phyloP scores from a whole-genome alignment of 2,113 vertebrate species.

The Beaufortia kweichowensis region DNA sequence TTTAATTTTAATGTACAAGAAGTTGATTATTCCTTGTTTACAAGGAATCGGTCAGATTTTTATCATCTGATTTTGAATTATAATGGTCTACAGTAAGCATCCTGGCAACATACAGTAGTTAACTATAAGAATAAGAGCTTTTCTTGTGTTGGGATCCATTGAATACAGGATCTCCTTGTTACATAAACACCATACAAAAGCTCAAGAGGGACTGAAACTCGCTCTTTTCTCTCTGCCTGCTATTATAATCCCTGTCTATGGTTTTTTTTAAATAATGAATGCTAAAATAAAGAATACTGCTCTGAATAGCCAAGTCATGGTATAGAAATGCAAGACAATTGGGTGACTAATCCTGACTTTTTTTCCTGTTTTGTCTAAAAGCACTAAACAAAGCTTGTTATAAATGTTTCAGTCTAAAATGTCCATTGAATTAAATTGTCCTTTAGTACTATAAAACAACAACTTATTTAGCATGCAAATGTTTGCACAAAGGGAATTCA shows the following conservation, averaged over 20 bases:
- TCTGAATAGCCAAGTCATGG: not conserved
- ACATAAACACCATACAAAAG: not conserved
- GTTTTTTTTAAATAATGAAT: no score
- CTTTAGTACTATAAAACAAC: slow-evolving; percentile 26
- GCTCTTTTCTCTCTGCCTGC: not conserved
- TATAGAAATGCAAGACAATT: not conserved
- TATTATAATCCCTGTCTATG: slow-evolving; percentile 9
- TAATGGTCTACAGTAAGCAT: no score
- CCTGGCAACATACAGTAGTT: no score
- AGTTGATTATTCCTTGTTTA: no score
- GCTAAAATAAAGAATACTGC: no score
- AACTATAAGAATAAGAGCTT: not conserved
- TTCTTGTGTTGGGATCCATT: not conserved
- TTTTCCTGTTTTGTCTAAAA: slow-evolving; percentile 44
- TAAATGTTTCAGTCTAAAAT: slow-evolving; percentile 29
- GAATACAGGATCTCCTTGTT: slow-evolving; percentile 29
- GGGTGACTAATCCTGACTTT: not conserved
- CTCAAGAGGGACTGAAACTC: not conserved
- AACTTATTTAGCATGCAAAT: slow-evolving; percentile 41
- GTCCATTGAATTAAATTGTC: slow-evolving; percentile 34
- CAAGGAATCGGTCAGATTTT: no score
- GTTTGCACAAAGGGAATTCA: slow-evolving; percentile 40
- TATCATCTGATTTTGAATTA: no score
- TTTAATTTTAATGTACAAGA: no score
- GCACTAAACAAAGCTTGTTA: slow-evolving; percentile 40